Conservation (phyloP, 2,888 invertebrate species). For the Drosophila fulvimacula region DNA sequence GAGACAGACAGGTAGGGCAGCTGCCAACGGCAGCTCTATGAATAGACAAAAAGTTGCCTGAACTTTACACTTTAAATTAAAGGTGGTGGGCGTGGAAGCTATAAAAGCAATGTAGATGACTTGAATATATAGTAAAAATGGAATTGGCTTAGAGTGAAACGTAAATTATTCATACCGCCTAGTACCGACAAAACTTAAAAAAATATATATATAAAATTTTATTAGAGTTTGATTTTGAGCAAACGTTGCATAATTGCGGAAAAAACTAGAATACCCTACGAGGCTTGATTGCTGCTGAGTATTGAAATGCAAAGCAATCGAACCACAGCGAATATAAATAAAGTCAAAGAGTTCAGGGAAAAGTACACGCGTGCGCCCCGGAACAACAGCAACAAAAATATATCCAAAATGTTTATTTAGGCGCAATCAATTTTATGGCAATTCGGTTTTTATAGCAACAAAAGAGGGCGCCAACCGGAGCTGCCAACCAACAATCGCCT, state of each 20-base stretch:
- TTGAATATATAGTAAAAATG: not conserved
- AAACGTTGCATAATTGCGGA: not conserved
- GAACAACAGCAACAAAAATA: constrained; percentile 34
- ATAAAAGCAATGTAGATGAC: constrained; percentile 5
- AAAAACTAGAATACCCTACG: constrained; percentile 3
- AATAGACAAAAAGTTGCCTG: constrained; percentile 46
- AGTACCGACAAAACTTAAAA: no score
- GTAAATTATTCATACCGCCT: not conserved
- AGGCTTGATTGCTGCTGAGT: constrained; percentile 11
- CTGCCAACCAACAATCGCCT: constrained; percentile 7
- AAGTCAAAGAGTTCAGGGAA: constrained; percentile 44
- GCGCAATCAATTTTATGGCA: constrained; percentile 79
- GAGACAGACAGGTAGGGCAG: not conserved
- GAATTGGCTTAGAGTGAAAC: not conserved
- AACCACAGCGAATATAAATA: constrained; percentile 46
- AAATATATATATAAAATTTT: no score
- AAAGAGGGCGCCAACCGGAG: constrained; percentile 21
- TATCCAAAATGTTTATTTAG: constrained; percentile 72
- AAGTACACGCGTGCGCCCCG: constrained; percentile 15
- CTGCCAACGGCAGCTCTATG: constrained; percentile 13
- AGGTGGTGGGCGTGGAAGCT: constrained; percentile 11
- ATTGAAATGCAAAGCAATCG: constrained; percentile 42
- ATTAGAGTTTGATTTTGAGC: not conserved
- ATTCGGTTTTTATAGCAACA: constrained; percentile 61
- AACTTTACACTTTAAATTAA: constrained; percentile 1